phyloP scores from a whole-genome alignment of 2,113 vertebrate species.

The Acrocephalus arundinaceus region DNA sequence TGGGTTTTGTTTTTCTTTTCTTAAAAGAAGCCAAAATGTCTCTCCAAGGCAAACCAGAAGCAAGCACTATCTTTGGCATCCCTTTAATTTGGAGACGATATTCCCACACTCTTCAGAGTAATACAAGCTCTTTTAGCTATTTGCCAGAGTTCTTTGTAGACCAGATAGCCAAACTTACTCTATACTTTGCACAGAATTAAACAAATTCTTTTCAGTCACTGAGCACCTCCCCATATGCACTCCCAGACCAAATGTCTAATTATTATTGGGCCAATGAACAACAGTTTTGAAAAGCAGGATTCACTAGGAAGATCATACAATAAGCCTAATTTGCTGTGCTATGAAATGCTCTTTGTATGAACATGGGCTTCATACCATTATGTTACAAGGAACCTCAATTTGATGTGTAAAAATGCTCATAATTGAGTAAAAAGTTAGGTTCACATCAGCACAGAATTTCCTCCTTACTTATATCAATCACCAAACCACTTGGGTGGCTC shows the following conservation, averaged over 20 bases:
- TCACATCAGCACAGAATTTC: neutral
- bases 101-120: neutral
- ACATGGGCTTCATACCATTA: neutral
- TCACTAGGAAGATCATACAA: neutral
- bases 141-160: neutral
- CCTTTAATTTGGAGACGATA: neutral
- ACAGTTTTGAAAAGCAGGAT: neutral
- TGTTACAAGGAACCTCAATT: neutral
- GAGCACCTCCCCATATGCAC: neutral
- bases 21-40: accelerated
- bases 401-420: neutral
- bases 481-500: neutral
- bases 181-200: neutral
- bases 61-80: neutral
- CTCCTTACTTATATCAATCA: neutral
- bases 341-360: neutral
- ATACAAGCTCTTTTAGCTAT: neutral
- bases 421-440: neutral
- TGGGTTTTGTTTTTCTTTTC: neutral
- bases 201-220: neutral
- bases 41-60: neutral
- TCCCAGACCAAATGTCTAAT: neutral
- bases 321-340: neutral
- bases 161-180: neutral
- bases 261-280: neutral